phyloP scores from a whole-genome alignment of 30 jellyfish, hydroid and myxozoan genomes.

The Rhopilema esculentum region DNA sequence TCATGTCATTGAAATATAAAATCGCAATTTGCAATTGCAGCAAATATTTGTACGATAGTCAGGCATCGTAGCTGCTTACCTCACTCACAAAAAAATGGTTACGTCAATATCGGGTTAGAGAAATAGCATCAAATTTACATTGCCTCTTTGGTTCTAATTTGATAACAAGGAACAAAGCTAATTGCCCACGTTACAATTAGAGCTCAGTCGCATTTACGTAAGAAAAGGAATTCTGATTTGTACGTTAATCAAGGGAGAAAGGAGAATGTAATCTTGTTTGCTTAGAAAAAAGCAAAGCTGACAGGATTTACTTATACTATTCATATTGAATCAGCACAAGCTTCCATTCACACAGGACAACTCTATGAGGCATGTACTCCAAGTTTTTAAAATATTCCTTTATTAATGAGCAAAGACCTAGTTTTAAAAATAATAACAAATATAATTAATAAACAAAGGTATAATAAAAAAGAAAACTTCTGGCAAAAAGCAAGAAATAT shows the following conservation, averaged over 20 bases:
- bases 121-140: too few species aligned
- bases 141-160: neutral
- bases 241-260: neutral
- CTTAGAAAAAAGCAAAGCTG: neutral
- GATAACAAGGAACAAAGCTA: neutral
- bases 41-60: neutral
- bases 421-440: too few species aligned
- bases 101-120: neutral
- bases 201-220: neutral
- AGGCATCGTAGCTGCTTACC: neutral
- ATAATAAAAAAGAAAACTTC: too few species aligned
- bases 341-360: too few species aligned
- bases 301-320: neutral
- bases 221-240: neutral
- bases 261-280: neutral
- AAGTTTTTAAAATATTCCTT: too few species aligned
- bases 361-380: too few species aligned
- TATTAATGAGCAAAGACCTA: too few species aligned
- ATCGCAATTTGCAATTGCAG: neutral
- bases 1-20: neutral
- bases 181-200: neutral
- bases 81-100: neutral
- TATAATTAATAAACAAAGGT: too few species aligned
- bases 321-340: neutral
- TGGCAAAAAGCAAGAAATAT: too few species aligned